A percentile compares a stretch with the other conserved stretches of the same genome.
phyloP scores from a whole-genome alignment of 2,797 vertebrate genomes.

The Nothura maculosa region DNA sequence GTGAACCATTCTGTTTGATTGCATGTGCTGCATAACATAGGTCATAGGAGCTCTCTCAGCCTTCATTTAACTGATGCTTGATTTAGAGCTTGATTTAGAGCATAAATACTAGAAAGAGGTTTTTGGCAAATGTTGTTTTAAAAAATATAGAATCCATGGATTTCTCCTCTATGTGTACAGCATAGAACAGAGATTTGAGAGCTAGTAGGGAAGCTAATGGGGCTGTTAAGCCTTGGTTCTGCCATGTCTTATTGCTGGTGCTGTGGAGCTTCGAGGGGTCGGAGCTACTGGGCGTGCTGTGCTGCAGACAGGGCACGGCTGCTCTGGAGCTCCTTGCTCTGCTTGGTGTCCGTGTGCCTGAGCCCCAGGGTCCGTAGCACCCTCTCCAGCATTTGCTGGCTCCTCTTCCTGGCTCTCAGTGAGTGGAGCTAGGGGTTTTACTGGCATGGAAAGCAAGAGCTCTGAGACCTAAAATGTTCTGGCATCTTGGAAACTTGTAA shows the following conservation, averaged over 20 bases:
- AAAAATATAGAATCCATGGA: neutral
- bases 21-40: neutral
- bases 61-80: neutral
- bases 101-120: neutral
- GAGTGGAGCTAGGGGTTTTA: neutral
- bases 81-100: slow-evolving; percentile 19
- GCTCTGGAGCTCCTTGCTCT: neutral
- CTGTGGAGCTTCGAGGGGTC: neutral
- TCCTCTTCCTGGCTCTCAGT: neutral
- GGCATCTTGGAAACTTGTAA: neutral
- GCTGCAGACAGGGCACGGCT: neutral
- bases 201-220: neutral
- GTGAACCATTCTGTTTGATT: neutral
- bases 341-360: neutral
- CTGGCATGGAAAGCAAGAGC: neutral
- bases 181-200: neutral
- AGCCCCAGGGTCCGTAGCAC: neutral
- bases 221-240: neutral
- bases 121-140: neutral
- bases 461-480: neutral
- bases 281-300: neutral
- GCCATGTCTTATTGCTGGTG: neutral
- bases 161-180: neutral
- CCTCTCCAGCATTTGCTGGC: neutral
- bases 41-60: neutral